Evolutionary conservation across 2,797 vertebrate genomes (phyloP), one percentile per base, ranked within the genome.

Genomic region (Diplodus puntazzo): DNA sequence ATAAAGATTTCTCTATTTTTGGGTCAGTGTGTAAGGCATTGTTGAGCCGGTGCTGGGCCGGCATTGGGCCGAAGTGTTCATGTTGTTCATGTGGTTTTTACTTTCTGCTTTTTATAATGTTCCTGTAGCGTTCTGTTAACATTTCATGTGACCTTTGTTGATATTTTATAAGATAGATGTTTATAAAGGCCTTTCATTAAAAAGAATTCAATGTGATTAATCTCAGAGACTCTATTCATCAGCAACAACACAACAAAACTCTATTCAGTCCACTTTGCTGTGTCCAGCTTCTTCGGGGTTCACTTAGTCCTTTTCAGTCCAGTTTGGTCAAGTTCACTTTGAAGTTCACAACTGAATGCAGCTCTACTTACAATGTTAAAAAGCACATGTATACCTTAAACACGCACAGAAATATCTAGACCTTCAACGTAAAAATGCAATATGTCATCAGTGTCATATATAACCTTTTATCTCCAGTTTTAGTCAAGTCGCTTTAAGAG

Each of bases 91-190:
- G 82, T 89, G 84, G 71, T 91, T 92, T 90, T 91, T 91, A 88
- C 67, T 77, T 89, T 90, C 90, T 89, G 78, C 88, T 92, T 92
- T 94, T 93, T 90, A 87, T 89, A 93, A 91, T 39, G 63, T 85
- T 87, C 77, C 79, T 88, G 87, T 93, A 90, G 88, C 54, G 25
- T 91, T 88, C 79, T 84, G 78, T 91, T 80, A 79, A 83, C 82
- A 85, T 87, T 91, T 89, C 83, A 89, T 86, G 89, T 92, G 83
- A 90, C 76, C 88, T 80, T 88, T 84, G 79, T 91, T 89, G 78
- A 91, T 92, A 90, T 92, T 92, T 92, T 93, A 90, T 90, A 93
- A 87, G 60, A 92, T 93, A 92, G 89, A 92, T 92, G 91, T 91
- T 91, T 93, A 93, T 91, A 89, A 92, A 91, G 55, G 81, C 84